Evolutionary conservation across 2,888 invertebrate genomes (phyloP).

Genomic region (Helleia helle): DNA sequence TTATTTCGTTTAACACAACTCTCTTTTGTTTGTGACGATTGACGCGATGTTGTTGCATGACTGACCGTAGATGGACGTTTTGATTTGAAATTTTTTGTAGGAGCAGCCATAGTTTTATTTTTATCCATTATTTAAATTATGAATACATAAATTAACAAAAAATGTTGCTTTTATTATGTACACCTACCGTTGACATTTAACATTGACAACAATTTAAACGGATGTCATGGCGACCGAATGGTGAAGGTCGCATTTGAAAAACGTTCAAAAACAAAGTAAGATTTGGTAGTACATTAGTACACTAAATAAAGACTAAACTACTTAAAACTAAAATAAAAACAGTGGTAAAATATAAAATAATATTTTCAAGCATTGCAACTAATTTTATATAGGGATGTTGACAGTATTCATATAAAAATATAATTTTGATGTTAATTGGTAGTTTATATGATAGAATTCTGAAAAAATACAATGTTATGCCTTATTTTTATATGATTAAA

Average conservation of each 20-base stretch:
- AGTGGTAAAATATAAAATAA: too few relatives aligned
- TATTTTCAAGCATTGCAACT: too few relatives aligned
- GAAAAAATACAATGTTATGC: too few relatives aligned
- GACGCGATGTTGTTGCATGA: constrained; percentile 29
- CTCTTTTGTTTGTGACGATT: constrained; percentile 21
- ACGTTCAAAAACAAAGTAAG: constrained; percentile 13
- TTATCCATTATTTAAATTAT: constrained; percentile 31
- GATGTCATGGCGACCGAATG: constrained; percentile 53
- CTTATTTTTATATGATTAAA: too few relatives aligned
- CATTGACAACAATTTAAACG: constrained; percentile 37
- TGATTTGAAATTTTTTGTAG: constrained; percentile 26
- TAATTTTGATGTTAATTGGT: too few relatives aligned
- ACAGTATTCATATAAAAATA: too few relatives aligned
- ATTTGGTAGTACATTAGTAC: too few relatives aligned
- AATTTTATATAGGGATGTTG: too few relatives aligned
- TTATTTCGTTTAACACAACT: constrained; percentile 25
- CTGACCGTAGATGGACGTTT: constrained; percentile 33
- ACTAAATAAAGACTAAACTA: too few relatives aligned
- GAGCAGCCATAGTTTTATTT: constrained; percentile 33
- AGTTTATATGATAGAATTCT: too few relatives aligned
- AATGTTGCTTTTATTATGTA: constrained; percentile 38
- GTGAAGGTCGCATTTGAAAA: too few relatives aligned
- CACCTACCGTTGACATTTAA: constrained; percentile 26
- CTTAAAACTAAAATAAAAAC: too few relatives aligned
- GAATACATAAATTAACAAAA: neutral